Percentiles rank a stretch among this genome's conserved stretches.
Evolutionary conservation across 2,888 invertebrate genomes (phyloP).

Genomic region (Anaspis maculata): DNA sequence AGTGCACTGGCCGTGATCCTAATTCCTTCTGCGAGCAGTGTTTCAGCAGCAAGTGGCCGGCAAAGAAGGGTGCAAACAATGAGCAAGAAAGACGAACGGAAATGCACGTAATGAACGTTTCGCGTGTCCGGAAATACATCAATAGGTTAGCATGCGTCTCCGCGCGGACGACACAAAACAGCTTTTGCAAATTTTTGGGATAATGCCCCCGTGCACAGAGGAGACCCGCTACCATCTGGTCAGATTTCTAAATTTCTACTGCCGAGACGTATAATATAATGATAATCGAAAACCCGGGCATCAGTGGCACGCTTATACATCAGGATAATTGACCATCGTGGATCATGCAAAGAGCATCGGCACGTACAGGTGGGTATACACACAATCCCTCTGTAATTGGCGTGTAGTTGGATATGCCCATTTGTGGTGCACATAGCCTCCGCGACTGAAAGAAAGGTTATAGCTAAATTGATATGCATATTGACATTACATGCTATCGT

Average conservation of each 20-base stretch:
- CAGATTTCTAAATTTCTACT: not conserved
- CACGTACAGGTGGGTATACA: too few species aligned
- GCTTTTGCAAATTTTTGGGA: not conserved
- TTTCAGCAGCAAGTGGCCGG: slow-evolving; percentile 21
- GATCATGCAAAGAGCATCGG: too few species aligned
- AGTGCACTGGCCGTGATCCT: too few species aligned
- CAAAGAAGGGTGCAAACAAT: slow-evolving; percentile 31
- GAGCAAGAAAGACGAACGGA: slow-evolving; percentile 30
- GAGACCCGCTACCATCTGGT: not conserved
- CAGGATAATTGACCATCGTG: too few species aligned
- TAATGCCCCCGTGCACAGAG: not conserved
- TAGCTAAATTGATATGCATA: too few species aligned
- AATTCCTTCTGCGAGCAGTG: too few species aligned
- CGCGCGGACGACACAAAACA: slow-evolving; percentile 1
- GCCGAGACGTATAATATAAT: not conserved
- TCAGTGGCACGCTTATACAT: not conserved
- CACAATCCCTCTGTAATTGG: too few species aligned
- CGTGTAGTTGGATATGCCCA: too few species aligned
- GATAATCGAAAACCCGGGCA: not conserved
- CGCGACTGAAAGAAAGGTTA: too few species aligned
- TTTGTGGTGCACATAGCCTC: too few species aligned
- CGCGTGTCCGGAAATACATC: slow-evolving; percentile 30
- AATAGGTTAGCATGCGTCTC: slow-evolving; percentile 24
- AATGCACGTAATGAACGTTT: slow-evolving; percentile 31
- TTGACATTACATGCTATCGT: too few species aligned